A percentile compares a stretch with the other conserved stretches of the same genome.
phyloP scores from a whole-genome alignment of 1,140 invertebrate genomes.

The Tetramorium alpestre region DNA sequence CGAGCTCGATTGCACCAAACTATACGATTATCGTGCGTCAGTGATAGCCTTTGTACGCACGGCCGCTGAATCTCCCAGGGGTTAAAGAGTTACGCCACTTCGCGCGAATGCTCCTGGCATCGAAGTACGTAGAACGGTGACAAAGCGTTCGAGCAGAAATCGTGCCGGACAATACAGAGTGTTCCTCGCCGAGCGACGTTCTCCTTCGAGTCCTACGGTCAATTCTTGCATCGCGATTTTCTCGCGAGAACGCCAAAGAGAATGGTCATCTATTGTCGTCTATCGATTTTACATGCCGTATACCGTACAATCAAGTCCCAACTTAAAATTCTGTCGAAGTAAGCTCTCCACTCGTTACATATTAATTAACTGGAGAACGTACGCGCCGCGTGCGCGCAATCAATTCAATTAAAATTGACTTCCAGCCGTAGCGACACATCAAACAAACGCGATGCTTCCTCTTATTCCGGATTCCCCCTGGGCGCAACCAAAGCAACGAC shows the following conservation, averaged over 20 bases:
- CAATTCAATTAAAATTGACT: constrained; percentile 73
- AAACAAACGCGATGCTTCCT: constrained; percentile 58
- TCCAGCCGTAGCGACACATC: constrained; percentile 61
- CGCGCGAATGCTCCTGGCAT: constrained; percentile 6
- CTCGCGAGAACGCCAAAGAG: background rate
- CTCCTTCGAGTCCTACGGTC: background rate
- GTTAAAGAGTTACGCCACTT: constrained; percentile 42
- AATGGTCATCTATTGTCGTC: background rate
- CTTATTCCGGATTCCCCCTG: constrained; percentile 40
- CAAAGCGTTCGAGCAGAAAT: background rate
- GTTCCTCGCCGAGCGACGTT: background rate
- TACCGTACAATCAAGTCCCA: background rate
- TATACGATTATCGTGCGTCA: constrained; percentile 84
- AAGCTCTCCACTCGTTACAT: background rate
- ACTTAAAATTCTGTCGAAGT: background rate
- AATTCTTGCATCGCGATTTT: background rate
- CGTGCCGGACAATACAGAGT: background rate
- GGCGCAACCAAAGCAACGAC: constrained; percentile 55
- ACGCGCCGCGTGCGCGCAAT: constrained; percentile 8
- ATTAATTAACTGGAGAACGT: background rate
- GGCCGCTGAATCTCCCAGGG: background rate
- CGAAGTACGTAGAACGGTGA: background rate
- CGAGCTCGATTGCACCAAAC: constrained; percentile 81
- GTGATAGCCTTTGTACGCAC: constrained; percentile 71
- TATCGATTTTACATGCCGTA: background rate